Conservation (phyloP, 2,113 vertebrate species). For the Riparia riparia region DNA sequence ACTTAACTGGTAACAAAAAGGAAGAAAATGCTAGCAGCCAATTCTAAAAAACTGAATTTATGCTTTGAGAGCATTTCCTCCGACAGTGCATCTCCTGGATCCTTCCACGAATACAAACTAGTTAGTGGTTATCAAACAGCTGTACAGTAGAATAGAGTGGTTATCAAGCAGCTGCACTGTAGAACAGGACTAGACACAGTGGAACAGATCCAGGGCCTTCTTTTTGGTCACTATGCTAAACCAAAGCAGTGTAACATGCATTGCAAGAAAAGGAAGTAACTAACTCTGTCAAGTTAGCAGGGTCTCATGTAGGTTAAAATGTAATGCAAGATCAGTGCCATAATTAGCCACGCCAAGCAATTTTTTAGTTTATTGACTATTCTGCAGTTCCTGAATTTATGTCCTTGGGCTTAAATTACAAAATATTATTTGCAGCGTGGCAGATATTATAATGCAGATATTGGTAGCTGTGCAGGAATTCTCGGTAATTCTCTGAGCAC, state of each 20-base stretch:
- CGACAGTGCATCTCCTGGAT: neutral
- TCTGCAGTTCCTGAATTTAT: conserved; percentile 30
- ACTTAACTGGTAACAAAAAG: neutral
- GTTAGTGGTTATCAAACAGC: neutral
- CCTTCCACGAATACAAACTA: neutral
- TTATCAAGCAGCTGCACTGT: neutral
- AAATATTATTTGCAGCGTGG: conserved; percentile 4
- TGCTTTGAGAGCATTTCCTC: neutral
- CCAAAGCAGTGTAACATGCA: neutral
- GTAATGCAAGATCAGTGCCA: conserved; percentile 38
- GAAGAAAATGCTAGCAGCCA: neutral
- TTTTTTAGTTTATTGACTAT: conserved; percentile 58
- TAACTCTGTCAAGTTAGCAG: conserved; percentile 47
- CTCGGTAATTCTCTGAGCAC: neutral
- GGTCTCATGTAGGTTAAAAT: conserved; percentile 35
- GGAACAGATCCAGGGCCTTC: neutral
- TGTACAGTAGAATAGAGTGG: neutral
- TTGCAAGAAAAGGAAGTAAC: conserved; percentile 42
- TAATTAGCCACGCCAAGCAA: conserved; percentile 52
- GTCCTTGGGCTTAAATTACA: conserved; percentile 11
- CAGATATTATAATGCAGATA: conserved; percentile 13
- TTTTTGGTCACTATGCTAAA: neutral
- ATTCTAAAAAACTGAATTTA: neutral
- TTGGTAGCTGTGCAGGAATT: neutral
- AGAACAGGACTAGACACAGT: neutral